Conservation (phyloP, 2,113 vertebrate genomes). For the Mastomys coucha region DNA sequence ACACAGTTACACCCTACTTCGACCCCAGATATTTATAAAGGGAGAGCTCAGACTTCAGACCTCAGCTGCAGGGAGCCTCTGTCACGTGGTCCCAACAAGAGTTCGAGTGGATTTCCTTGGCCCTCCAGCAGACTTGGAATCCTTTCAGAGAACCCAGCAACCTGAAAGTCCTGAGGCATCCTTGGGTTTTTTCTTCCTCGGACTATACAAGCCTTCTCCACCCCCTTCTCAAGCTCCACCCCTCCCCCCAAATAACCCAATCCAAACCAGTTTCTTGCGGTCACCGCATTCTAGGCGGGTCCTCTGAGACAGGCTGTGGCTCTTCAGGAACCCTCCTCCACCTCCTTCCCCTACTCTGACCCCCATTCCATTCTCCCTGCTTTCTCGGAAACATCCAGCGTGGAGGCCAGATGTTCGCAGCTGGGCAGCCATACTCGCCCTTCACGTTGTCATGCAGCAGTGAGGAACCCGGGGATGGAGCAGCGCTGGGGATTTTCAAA, state of each 20-base stretch:
- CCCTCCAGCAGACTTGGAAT: neutral
- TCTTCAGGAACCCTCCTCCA: neutral
- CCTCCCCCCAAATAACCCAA: slow-evolving; percentile 7
- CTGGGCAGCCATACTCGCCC: slow-evolving; percentile 53
- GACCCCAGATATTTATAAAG: neutral
- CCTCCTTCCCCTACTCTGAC: neutral
- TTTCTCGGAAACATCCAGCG: slow-evolving; percentile 45
- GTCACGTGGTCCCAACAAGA: neutral
- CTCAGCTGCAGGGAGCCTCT: neutral
- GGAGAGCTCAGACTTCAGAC: neutral
- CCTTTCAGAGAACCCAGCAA: neutral
- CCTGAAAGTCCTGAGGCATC: neutral
- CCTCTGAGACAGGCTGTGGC: neutral
- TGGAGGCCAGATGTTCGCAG: slow-evolving; percentile 78
- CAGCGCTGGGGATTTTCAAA: slow-evolving; percentile 53
- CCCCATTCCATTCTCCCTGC: neutral
- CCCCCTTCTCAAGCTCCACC: slow-evolving; percentile 6
- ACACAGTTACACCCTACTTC: neutral
- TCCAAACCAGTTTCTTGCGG: neutral
- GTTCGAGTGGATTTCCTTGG: neutral
- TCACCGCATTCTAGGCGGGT: neutral
- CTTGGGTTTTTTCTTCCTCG: neutral
- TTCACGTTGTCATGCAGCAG: neutral
- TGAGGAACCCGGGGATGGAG: slow-evolving; percentile 14
- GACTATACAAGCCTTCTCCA: neutral